Evolutionary conservation across 2,888 invertebrate species (phyloP).

Genomic region (Suillia variegata): DNA sequence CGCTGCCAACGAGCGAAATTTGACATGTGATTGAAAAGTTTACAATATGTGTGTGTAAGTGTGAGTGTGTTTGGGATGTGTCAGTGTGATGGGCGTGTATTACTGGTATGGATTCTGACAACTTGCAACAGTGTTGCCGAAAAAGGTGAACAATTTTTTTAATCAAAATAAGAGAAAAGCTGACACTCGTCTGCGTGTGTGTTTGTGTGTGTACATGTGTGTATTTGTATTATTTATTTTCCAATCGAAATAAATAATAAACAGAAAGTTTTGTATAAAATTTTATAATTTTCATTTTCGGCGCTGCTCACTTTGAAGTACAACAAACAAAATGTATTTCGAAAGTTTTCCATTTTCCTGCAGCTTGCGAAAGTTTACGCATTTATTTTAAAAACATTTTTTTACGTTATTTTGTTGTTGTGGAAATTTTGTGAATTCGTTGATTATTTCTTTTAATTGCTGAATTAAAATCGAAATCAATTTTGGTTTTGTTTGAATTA

Average conservation of each 20-base stretch:
- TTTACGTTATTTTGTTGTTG: too few relatives aligned
- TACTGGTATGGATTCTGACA: background rate
- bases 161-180: background rate
- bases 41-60: background rate
- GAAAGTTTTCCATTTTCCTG: too few relatives aligned
- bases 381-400: too few relatives aligned
- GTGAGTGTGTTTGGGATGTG: background rate
- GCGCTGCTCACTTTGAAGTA: too few relatives aligned
- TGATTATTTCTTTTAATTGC: too few relatives aligned
- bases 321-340: background rate
- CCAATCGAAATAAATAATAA: too few relatives aligned
- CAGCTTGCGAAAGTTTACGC: too few relatives aligned
- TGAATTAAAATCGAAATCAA: too few relatives aligned
- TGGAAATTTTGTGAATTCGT: too few relatives aligned
- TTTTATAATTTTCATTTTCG: background rate
- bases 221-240: background rate
- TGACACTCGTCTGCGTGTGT: background rate
- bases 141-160: background rate
- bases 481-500: too few relatives aligned
- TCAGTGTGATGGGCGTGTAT: background rate
- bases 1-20: background rate
- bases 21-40: conserved; percentile 3
- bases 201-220: background rate
- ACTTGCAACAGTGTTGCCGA: background rate
- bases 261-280: background rate